Evolutionary conservation across 2,797 vertebrate genomes (phyloP), one percentile per base, ranked within the genome.

Genomic region (Hozukius guyotensis): DNA sequence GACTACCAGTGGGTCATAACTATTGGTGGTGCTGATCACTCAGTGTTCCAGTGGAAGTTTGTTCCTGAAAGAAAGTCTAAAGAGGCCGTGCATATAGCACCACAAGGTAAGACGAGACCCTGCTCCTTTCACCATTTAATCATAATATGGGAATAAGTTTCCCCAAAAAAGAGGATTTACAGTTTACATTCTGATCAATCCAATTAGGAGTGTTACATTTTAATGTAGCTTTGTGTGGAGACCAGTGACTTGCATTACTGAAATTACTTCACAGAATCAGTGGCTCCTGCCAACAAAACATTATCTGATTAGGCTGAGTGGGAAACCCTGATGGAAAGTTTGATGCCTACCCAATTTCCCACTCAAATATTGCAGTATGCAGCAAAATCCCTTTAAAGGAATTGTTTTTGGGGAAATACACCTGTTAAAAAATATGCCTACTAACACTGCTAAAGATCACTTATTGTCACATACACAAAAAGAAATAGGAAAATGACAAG

Each of bases 1-100:
- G 99, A 99, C 94, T 97, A 97, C 94, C 98, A 99, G 92, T 99
- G 99, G 99, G 97, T 99, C 81, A 97, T 99, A 91, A 98, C 97
- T 72, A 98, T 99, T 63, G 99, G 99, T 78, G 99, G 99, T 88
- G 98, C 98, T 12, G 99, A 99, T 93, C 99, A 99, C 89, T 99
- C 99, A 38, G 98, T 99, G 89, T 99, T 99, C 91, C 99, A 99
- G 93, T 99, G 99, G 99, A 99, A 97, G 90, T 99, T 99, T 94
- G 95, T 99, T 85, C 96, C 98, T 5, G 99, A 99, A 89, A 95
- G 98, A 80, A 99, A 99, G 84, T 83, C 98, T 65, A 99, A 99
- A 94, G 98, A 99, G 85, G 94, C 96, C 67, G 95, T 98, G 87
- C 97, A 99, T 88, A 96, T 99, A 93, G 97, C 97, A 52, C 97